A percentile compares a stretch with the other conserved stretches of the same genome.
These are phyloP conservation scores for Melanitta fusca DNA, from an alignment of 2,797 vertebrate species.

Conservation along the genomic window DNA sequence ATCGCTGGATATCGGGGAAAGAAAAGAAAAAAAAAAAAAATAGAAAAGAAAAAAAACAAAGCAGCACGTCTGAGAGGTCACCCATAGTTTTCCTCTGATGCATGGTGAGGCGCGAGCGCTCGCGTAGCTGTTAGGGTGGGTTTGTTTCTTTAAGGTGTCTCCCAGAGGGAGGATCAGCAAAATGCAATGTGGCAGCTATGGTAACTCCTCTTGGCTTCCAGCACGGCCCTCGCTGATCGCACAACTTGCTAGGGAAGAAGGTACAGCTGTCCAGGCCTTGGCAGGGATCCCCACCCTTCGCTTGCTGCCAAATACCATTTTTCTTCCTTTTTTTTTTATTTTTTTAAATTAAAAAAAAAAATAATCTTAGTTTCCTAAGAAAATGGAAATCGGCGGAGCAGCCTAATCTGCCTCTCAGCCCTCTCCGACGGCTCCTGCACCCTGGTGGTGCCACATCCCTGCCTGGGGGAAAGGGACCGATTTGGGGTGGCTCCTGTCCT, in stretches of 20 bases:
- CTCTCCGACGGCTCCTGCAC: not conserved
- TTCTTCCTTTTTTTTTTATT: not conserved
- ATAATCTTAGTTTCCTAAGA: not conserved
- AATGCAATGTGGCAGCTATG: constrained; percentile 66
- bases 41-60: not conserved
- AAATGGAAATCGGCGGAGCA: not conserved
- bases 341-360: too few species aligned
- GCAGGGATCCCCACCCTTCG: constrained; percentile 2
- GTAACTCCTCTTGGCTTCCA: constrained; percentile 65
- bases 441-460: not conserved
- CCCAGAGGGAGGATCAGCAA: constrained; percentile 54
- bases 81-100: constrained; percentile 32
- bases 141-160: constrained; percentile 70
- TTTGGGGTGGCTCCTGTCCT: not conserved
- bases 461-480: rapidly evolving
- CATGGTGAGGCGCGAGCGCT: not conserved
- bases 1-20: not conserved
- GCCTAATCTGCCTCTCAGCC: not conserved
- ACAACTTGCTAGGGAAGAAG: constrained; percentile 68
- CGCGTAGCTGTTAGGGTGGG: constrained; percentile 30
- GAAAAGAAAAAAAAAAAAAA: rapidly evolving
- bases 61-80: not conserved
- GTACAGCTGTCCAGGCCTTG: constrained; percentile 72
- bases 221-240: not conserved
- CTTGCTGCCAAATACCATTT: constrained; percentile 17